phyloP scores from a whole-genome alignment of 1,140 invertebrate genomes.

The Lucilia cuprina region DNA sequence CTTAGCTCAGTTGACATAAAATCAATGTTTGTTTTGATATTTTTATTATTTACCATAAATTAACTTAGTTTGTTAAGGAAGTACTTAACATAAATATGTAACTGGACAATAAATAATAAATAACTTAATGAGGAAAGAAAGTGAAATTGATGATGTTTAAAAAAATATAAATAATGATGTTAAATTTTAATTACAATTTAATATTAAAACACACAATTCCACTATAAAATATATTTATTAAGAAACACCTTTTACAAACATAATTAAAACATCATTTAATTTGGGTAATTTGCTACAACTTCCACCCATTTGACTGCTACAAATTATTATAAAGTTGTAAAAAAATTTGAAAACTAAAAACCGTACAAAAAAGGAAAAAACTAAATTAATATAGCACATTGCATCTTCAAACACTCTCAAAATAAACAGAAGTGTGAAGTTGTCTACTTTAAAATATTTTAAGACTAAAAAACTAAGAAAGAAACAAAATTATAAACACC shows the following conservation, averaged over 20 bases:
- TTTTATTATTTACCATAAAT: background rate
- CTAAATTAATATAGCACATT: background rate
- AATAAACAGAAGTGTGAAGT: slow-evolving; percentile 29
- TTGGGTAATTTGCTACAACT: background rate
- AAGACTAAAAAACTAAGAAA: background rate
- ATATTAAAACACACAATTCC: too few species aligned
- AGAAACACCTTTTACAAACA: background rate
- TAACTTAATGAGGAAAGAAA: too few species aligned
- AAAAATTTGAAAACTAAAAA: background rate
- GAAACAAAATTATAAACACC: slow-evolving; percentile 12
- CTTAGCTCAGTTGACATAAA: background rate
- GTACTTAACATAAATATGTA: background rate
- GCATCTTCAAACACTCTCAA: background rate
- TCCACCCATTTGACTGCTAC: background rate
- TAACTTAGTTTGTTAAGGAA: background rate
- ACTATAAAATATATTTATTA: too few species aligned
- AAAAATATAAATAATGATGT: too few species aligned
- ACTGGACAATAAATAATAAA: too few species aligned
- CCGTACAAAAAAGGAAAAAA: background rate
- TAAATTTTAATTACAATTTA: too few species aligned
- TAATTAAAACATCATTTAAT: slow-evolving; percentile 12
- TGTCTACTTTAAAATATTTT: slow-evolving; percentile 10
- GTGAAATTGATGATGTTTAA: too few species aligned
- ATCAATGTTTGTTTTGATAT: background rate
- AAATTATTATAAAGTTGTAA: background rate